Conservation (phyloP, 2,888 invertebrate genomes). For the Apamea crenata region DNA sequence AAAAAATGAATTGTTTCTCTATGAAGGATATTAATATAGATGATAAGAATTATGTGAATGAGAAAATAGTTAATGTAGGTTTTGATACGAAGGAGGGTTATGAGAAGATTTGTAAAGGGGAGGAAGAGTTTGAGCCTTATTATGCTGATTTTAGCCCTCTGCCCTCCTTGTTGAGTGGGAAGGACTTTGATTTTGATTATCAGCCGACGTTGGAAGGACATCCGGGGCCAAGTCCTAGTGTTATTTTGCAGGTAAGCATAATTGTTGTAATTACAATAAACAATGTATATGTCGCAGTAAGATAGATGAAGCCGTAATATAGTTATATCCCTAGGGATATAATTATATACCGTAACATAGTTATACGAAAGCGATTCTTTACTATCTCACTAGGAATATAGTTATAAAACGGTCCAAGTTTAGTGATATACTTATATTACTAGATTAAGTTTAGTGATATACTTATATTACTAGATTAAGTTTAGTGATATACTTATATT, state of each 20-base stretch:
- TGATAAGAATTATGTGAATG: constrained; percentile 77
- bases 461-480: no score
- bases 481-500: no score
- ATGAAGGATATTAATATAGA: constrained; percentile 87
- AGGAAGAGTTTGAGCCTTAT: constrained; percentile 77
- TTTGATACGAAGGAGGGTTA: constrained; percentile 82
- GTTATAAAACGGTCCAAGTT: no score
- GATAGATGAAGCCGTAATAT: no score
- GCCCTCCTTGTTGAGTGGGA: constrained; percentile 66
- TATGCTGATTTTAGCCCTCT: constrained; percentile 74
- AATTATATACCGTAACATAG: no score
- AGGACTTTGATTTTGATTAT: constrained; percentile 94
- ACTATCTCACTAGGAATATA: no score
- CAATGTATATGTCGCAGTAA: no score
- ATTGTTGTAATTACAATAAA: no score
- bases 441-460: no score
- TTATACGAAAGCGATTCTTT: no score
- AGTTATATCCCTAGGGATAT: no score
- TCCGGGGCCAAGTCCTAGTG: constrained; percentile 98
- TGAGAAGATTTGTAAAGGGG: constrained; percentile 68
- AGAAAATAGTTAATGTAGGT: constrained; percentile 81
- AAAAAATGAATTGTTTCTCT: constrained; percentile 85
- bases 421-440: no score
- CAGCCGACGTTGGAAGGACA: constrained; percentile 95
- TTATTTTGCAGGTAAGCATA: constrained; percentile 93